Evolutionary conservation across 1,140 invertebrate genomes (phyloP), one percentile per base, ranked within the genome.

Genomic region (Aphelinus atriplicis): DNA sequence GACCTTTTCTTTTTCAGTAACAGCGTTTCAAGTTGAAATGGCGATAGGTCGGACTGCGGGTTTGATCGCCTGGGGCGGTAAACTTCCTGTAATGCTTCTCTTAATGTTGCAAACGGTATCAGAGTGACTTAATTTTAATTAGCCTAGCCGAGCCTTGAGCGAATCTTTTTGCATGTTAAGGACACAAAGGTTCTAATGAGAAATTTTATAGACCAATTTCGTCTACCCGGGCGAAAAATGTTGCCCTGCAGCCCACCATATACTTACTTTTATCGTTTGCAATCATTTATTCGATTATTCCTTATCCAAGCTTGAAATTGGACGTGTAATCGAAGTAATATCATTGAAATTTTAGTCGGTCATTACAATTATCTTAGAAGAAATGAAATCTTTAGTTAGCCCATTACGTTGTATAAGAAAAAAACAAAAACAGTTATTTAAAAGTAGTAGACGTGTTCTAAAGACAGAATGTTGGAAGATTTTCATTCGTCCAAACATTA

Each of bases 51-150:
- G 1, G 50, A 7, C 55, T 48, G 55, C 43, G 3, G 43, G 46
- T 5, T 46, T 2, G 50, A 46, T 42, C 55, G 55, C n/a, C 3
- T 68, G 2, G 42, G 46, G 43, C 50, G 48, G 26, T 45, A 66
- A 71, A 48, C 42, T 7, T 7, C 26, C 53, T n/a, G 61, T 55
- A 63, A 63, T 63, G 2, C 9, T 55, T 9, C 43, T 71, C 26
- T 71, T 56, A 63, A 71, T 63, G 45, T 71, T 64, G 10, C 43
- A 10, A 10, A 7, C 2, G 4, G 51, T 47, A 63, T 55, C 26
- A 56, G 10, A 56, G 9, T 63, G 51, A 71, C 69, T 63, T 71
- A 55, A 71, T 71, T 55, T 9, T 71, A 71, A 71, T 71, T 71
- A 42, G 2, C n/a, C 43, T 46, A 53, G 7, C 43, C 50, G 1